Percentiles rank a stretch among this genome's conserved stretches.
phyloP scores from a whole-genome alignment of 2,113 vertebrate species.

The Athene cunicularia region DNA sequence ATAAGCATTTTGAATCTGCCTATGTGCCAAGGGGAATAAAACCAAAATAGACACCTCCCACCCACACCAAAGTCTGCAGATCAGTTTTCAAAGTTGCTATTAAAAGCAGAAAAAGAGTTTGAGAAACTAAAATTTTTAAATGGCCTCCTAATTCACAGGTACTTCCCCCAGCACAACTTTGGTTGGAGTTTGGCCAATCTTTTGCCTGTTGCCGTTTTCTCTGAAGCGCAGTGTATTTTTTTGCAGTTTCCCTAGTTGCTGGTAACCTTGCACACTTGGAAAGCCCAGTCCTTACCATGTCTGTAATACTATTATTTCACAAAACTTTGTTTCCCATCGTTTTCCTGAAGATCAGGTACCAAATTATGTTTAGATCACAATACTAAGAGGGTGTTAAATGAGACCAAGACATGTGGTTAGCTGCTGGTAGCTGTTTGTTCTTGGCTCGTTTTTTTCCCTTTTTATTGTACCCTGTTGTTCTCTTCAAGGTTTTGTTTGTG shows the following conservation, averaged over 20 bases:
- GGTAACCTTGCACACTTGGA: neutral
- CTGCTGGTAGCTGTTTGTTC: neutral
- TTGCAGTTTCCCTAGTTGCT: neutral
- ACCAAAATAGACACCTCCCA: accelerated
- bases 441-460: neutral
- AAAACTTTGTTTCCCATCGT: neutral
- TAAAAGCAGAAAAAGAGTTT: neutral
- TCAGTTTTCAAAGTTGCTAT: neutral
- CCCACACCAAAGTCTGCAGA: neutral
- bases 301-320: neutral
- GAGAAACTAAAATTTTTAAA: neutral
- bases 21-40: neutral
- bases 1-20: neutral
- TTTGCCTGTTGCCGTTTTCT: neutral
- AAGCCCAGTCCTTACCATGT: neutral
- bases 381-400: neutral
- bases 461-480: neutral
- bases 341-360: neutral
- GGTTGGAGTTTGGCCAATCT: neutral
- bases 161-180: too few species aligned
- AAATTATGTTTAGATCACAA: neutral
- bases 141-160: neutral
- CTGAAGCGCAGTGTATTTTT: neutral
- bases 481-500: neutral
- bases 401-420: neutral